These are phyloP conservation scores for Tillus elongatus DNA, from an alignment of 2,888 invertebrate genomes.

Conservation along the genomic window DNA sequence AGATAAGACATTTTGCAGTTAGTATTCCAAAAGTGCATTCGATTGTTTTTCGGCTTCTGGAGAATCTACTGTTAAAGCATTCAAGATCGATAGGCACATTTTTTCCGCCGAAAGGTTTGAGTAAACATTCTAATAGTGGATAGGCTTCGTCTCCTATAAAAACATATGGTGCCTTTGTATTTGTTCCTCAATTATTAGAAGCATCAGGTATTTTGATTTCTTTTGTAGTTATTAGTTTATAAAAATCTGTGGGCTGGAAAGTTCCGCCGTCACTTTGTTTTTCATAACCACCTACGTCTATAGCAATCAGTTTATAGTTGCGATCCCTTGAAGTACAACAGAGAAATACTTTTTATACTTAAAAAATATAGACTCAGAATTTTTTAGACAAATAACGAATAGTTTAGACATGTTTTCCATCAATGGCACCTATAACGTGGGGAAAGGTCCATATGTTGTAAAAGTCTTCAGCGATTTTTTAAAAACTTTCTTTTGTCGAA, in stretches of 20 bases:
- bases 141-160: constrained; percentile 14
- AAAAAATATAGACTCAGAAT: constrained; percentile 13
- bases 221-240: constrained; percentile 8
- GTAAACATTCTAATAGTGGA: constrained; percentile 5
- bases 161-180: constrained; percentile 10
- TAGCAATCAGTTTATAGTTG: constrained; percentile 7
- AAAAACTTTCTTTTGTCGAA: no score
- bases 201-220: constrained; percentile 3
- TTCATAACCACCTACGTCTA: constrained; percentile 12
- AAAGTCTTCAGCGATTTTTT: no score
- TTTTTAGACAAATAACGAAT: constrained; percentile 9
- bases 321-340: constrained; percentile 9
- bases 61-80: constrained; percentile 6
- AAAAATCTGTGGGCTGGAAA: constrained; percentile 13
- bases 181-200: constrained; percentile 7
- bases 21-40: no score
- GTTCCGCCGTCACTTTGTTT: constrained; percentile 20
- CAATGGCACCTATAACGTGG: no score
- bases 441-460: no score
- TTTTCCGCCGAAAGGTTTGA: constrained; percentile 1
- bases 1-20: no score
- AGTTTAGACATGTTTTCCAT: no score
- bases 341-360: constrained; percentile 17
- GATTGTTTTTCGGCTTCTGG: no score
- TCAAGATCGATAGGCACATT: neutral